Base-by-base conservation (phyloP, 2,888 invertebrate species). In the Platynereis dumerilii region DNA sequence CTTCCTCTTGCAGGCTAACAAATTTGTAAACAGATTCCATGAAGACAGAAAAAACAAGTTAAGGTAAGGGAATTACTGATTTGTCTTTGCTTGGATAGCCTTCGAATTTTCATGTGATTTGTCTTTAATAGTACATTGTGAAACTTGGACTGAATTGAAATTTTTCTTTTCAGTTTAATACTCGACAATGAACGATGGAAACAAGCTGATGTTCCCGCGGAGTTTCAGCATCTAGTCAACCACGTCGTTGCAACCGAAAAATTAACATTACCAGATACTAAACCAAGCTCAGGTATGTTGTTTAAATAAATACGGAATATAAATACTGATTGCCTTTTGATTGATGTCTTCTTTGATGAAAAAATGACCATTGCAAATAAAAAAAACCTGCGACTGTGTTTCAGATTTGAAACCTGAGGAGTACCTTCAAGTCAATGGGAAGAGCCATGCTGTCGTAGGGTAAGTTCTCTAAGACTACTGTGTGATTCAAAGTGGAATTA, bases 151-250 rank as follows among this genome's bases (percentile, higher is more conserved):
- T n/a, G n/a, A n/a, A n/a, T n/a, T n/a, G n/a, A 42, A 17, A 17
- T 42, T 15, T 20, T 29, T 58, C 24, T 28, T 75, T 76, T 70
- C 68, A 85, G 91, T 52, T 84, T 92, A 68, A 88, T 95, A 44
- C 86, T 98, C 54, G 96, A 96, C 81, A 90, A 90, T 69, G 98
- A 98, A 84, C 87, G 92, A 67, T 98, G 98, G 98, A 94, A 92
- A 79, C 90, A 91, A 75, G 92, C 94, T 2, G 94, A 96, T 77
- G 93, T 97, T 59, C 93, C 96, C 0, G 87, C 88, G 72, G 93
- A 94, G 80, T 91, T 96, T 81, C 97, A 98, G 85, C 88, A 89
- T 74, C 88, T 96, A 67, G 90, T 95, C 42, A 89, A 90, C 81
- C 88, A 89, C 74, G 90, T 93, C 77, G 17, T 48, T 7, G 22